Base-by-base conservation (phyloP, 2,888 invertebrate genomes). In the Eretmocerus hayati region DNA sequence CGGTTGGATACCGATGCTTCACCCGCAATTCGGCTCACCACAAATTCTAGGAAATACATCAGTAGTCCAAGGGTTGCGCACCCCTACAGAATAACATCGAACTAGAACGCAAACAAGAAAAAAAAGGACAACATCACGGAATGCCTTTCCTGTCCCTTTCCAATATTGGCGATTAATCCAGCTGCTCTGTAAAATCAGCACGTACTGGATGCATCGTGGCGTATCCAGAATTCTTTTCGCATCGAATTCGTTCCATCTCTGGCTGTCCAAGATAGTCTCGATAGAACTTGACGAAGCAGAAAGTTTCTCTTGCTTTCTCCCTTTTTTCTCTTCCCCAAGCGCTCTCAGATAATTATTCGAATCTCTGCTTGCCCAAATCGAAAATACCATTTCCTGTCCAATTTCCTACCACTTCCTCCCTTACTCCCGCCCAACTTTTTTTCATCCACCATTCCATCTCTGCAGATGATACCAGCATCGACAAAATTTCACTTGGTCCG, bases 381-480 rank as follows among this genome's bases (percentile, higher is more conserved):
- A 50, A 46, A 46, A 36, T 20, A 26, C 33, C 35, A 32, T 15
- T 33, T 19, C 5, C n/a, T n/a, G n/a, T n/a, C n/a, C n/a, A n/a
- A n/a, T n/a, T n/a, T n/a, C n/a, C n/a, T n/a, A n/a, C n/a, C n/a
- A n/a, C n/a, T n/a, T n/a, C n/a, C n/a, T n/a, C n/a, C n/a, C n/a
- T n/a, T n/a, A n/a, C n/a, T n/a, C n/a, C n/a, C n/a, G n/a, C n/a
- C n/a, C n/a, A n/a, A n/a, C n/a, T 37, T 35, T 20, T 41, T 30
- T 21, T 15, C 38, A 36, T 33, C 15, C n/a, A 11, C 15, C 19
- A 6, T 36, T 19, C 8, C 20, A 18, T 36, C 19, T 36, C 13
- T 19, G 20, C 40, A 48, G 36, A 37, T 42, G 45, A 46, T 40
- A 53, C 54, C 54, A 53, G 54, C 53, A 56, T 55, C 54, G n/a